These are phyloP conservation scores for Panonychus citri DNA, from an alignment of 1,140 invertebrate genomes.

Conservation along the genomic window DNA sequence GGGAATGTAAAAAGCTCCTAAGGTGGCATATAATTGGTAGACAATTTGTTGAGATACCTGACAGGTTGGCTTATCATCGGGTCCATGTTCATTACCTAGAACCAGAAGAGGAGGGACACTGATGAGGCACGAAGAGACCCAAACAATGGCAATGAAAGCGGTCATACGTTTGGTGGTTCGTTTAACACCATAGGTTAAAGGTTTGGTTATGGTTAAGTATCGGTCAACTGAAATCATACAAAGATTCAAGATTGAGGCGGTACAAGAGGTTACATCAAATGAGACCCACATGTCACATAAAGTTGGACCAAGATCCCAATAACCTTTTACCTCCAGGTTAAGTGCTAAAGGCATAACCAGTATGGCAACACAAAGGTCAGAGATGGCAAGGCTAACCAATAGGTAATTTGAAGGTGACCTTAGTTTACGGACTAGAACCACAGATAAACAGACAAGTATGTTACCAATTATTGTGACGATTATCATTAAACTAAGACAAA, in stretches of 20 bases:
- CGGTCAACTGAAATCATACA: constrained; percentile 56
- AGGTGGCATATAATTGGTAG: constrained; percentile 66
- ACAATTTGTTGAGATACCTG: constrained; percentile 23
- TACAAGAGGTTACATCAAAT: constrained; percentile 87
- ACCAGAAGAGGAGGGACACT: constrained; percentile 48
- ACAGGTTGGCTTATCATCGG: constrained; percentile 12
- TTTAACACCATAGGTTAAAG: constrained; percentile 69
- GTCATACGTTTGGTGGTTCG: constrained; percentile 70
- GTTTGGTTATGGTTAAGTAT: constrained; percentile 77
- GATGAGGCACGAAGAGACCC: constrained; percentile 74
- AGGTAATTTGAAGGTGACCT: constrained; percentile 42
- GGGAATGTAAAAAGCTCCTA: constrained; percentile 83
- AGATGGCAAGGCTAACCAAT: constrained; percentile 61
- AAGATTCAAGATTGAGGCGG: constrained; percentile 78
- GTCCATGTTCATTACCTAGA: constrained; percentile 46
- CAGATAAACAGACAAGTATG: constrained; percentile 58
- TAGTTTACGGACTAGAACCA: constrained; percentile 61
- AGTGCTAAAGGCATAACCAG: constrained; percentile 46
- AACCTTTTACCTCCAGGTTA: constrained; percentile 48
- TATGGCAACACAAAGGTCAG: constrained; percentile 47
- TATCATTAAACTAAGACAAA: constrained; percentile 63
- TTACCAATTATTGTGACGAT: constrained; percentile 75
- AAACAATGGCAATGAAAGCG: constrained; percentile 61
- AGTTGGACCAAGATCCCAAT: constrained; percentile 55
- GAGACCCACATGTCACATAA: constrained; percentile 55